Evolutionary conservation across 2,888 invertebrate genomes (phyloP), one percentile per base, ranked within the genome.

Genomic region (Eupelmus urozonus): DNA sequence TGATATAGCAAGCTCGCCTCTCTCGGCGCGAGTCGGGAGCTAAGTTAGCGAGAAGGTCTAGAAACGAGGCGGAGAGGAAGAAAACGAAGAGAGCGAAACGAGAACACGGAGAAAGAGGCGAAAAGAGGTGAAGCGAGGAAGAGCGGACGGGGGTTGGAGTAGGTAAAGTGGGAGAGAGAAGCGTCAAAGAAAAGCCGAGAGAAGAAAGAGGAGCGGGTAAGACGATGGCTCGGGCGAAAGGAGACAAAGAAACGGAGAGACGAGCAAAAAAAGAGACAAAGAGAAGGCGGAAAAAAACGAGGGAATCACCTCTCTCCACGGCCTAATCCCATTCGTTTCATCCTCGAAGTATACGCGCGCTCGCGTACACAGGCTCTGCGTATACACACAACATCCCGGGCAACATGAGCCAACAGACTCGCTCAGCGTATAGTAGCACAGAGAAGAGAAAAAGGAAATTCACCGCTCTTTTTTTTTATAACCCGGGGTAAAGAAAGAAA

Each of bases 251-350:
- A 9, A 34, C 5, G 3, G 34, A 34, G 34, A 34, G 9, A 42
- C 1, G 65, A 49, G 67, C 25, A 40, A 69, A 18, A 27, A 57
- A 60, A 25, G 27, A 57, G 57, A 25, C 13, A 45, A 16, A 13
- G 45, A 45, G 9, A 34, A 34, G 9, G 9, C 34, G 9, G 9
- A 18, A 34, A 34, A 34, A 34, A 34, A 34, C 9, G 3, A 16
- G 45, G 45, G 45, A 45, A 16, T 9, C 45, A 18, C 23, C 53
- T 23, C 53, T 20, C n/a, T 18, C 45, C 42, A n/a, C 20, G 65
- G 66, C 66, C 66, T 53, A 53, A 53, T 66, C 53, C 53, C 66
- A 20, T 66, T 66, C 29, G 66, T 53, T 51, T 65, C 51, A 65
- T 49, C 27, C 65, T n/a, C 65, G 13, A 11, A 4, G 20, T 18